Evolutionary conservation across 1,140 invertebrate species (phyloP).

Genomic region (Saccostrea echinata): DNA sequence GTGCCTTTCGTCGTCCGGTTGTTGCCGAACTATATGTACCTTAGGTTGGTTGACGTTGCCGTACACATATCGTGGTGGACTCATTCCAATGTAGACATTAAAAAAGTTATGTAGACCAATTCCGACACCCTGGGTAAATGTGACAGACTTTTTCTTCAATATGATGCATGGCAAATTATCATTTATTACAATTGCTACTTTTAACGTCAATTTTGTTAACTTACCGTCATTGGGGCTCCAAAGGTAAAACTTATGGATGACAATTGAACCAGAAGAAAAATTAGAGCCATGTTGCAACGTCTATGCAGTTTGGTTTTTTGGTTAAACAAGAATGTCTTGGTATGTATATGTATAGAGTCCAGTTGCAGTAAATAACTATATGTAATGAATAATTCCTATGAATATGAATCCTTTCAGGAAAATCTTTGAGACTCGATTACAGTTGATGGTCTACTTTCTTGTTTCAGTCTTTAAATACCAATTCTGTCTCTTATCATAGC

Average conservation of each 20-base stretch:
- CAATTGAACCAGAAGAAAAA: not conserved
- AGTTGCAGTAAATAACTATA: not conserved
- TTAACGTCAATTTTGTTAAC: not conserved
- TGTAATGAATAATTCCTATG: not conserved
- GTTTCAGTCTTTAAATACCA: conserved; percentile 21
- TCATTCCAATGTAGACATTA: conserved; percentile 10
- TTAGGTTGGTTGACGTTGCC: not conserved
- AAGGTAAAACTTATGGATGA: not conserved
- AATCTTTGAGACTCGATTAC: not conserved
- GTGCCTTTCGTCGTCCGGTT: not conserved
- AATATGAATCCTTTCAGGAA: not conserved
- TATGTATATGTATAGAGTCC: not conserved
- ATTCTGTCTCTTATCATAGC: not conserved
- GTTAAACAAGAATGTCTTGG: not conserved
- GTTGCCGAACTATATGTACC: not conserved
- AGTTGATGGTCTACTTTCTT: not conserved
- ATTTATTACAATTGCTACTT: not conserved
- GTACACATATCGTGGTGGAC: not conserved
- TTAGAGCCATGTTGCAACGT: not conserved
- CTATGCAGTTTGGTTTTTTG: not conserved
- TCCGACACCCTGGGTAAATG: not conserved
- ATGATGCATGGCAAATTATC: not conserved
- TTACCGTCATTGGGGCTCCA: conserved; percentile 2
- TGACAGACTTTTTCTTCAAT: not conserved
- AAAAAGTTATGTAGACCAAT: conserved; percentile 20